Percentiles rank a stretch among this genome's conserved stretches.
These are phyloP conservation scores for Spicauda simplicius DNA, from an alignment of 2,888 invertebrate genomes.

Conservation along the genomic window DNA sequence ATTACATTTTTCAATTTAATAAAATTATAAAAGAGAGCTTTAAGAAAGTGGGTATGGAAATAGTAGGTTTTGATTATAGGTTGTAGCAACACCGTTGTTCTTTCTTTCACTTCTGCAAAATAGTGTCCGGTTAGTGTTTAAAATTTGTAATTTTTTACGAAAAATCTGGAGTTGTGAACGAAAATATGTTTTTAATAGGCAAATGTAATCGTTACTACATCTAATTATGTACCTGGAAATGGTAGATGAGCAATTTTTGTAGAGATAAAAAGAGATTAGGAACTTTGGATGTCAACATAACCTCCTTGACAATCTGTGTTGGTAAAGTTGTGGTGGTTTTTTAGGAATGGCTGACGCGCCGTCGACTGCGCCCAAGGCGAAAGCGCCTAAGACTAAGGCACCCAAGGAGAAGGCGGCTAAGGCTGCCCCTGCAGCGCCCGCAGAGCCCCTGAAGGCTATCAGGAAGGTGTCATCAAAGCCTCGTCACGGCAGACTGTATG, in stretches of 20 bases:
- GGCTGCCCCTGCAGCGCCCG: constrained; percentile 82
- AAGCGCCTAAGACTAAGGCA: constrained; percentile 84
- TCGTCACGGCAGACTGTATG: constrained; percentile 94
- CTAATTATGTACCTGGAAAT: constrained; percentile 41
- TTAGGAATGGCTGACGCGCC: constrained; percentile 87
- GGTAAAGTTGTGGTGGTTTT: constrained; percentile 54
- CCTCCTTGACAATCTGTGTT: constrained; percentile 54
- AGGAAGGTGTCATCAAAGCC: constrained; percentile 80
- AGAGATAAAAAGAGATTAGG: constrained; percentile 66
- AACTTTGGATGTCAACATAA: constrained; percentile 76
- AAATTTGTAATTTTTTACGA: constrained; percentile 50
- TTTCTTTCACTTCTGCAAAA: constrained; percentile 74
- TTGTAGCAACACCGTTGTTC: constrained; percentile 65
- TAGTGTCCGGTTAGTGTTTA: constrained; percentile 73
- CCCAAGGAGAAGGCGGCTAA: constrained; percentile 84
- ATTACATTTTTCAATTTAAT: too few species aligned
- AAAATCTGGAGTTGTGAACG: constrained; percentile 36
- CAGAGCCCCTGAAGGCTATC: constrained; percentile 79
- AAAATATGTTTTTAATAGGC: constrained; percentile 34
- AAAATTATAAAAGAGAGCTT: too few species aligned
- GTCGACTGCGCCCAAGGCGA: constrained; percentile 82
- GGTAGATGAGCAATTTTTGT: constrained; percentile 53
- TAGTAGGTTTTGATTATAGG: background rate
- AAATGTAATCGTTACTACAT: constrained; percentile 35
- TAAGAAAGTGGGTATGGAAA: too few species aligned